Conservation (phyloP, 2,113 vertebrate species). For the Genyomyrus donnyi region DNA sequence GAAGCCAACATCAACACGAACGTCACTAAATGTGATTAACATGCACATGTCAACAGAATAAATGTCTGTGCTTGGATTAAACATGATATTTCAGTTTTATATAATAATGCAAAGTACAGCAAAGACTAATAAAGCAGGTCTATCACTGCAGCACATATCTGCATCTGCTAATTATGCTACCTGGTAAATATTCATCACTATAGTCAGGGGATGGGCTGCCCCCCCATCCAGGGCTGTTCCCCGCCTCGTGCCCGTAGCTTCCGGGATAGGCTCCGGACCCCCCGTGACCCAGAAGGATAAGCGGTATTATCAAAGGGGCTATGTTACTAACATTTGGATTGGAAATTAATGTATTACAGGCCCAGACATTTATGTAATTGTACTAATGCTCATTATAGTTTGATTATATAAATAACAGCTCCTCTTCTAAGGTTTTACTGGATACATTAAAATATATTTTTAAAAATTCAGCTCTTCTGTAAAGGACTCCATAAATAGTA, state of each 20-base stretch:
- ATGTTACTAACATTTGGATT: neutral
- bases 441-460: neutral
- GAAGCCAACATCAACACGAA: neutral
- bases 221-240: no score
- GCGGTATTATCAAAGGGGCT: neutral
- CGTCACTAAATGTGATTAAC: neutral
- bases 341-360: neutral
- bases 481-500: no score
- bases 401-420: neutral
- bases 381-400: neutral
- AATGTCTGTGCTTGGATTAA: neutral
- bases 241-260: no score
- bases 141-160: neutral
- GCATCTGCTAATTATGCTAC: neutral
- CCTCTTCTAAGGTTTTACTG: neutral
- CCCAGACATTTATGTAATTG: neutral
- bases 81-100: neutral
- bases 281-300: no score
- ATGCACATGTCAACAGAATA: neutral
- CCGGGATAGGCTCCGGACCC: no score
- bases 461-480: no score
- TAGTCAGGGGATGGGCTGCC: neutral
- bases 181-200: neutral
- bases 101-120: neutral
- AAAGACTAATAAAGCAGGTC: neutral